phyloP scores from a whole-genome alignment of 2,888 invertebrate species.

The Campopleginae sp. region DNA sequence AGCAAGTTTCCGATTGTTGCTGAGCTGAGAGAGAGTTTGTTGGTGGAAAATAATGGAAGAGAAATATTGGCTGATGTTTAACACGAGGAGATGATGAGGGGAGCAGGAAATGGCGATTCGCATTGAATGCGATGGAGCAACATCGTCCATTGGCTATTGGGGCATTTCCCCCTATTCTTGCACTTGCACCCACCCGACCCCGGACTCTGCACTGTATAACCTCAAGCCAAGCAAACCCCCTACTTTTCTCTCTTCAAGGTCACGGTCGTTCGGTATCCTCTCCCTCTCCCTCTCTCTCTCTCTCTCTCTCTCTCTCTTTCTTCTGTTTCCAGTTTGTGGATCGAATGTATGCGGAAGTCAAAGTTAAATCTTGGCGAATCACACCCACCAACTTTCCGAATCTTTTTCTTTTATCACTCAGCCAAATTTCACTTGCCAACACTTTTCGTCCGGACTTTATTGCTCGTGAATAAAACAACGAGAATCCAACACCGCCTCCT shows the following conservation, averaged over 20 bases:
- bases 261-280: slow-evolving; percentile 73
- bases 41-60: not conserved
- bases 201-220: slow-evolving; percentile 51
- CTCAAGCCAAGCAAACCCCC: slow-evolving; percentile 62
- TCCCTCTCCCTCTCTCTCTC: slow-evolving; percentile 27
- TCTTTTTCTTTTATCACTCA: not conserved
- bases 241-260: slow-evolving; percentile 73
- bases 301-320: not conserved
- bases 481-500: not conserved
- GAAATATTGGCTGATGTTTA: not conserved
- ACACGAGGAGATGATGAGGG: not conserved
- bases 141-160: slow-evolving; percentile 73
- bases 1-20: not conserved
- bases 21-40: not conserved
- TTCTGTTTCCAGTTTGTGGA: slow-evolving; percentile 54
- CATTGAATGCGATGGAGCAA: slow-evolving; percentile 35
- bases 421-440: not conserved
- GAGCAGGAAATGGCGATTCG: not conserved
- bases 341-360: slow-evolving; percentile 19
- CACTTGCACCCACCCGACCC: slow-evolving; percentile 70
- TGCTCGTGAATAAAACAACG: not conserved
- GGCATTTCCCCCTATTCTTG: slow-evolving; percentile 79
- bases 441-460: not conserved
- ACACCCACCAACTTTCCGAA: not conserved
- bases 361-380: slow-evolving; percentile 11